Evolutionary conservation across 2,888 invertebrate species (phyloP), one percentile per base, ranked within the genome.

Genomic region (Diadromus collaris): DNA sequence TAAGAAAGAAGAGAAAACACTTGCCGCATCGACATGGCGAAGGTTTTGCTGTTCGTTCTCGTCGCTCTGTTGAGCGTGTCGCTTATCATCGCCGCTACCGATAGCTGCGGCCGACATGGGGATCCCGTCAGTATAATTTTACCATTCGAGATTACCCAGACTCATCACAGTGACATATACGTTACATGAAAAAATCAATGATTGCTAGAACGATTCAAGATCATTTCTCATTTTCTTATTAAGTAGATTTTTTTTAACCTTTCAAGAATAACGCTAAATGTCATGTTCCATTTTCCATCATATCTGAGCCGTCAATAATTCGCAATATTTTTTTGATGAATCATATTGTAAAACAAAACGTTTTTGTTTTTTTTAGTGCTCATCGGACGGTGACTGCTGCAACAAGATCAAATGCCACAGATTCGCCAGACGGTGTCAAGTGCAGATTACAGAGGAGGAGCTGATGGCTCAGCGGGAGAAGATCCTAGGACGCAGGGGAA

Each of bases 341-440:
- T 29, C n/a, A n/a, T n/a, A n/a, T n/a, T n/a, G n/a, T n/a, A n/a
- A n/a, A n/a, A n/a, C n/a, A n/a, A n/a, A 4, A 6, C 21, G 38
- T 38, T 60, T 21, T 29, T 44, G 1, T 61, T 41, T 16, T 16
- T 85, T 85, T 61, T 76, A 89, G 89, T 89, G 89, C 44, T 29
- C 75, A 6, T 24, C 75, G 13, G 69, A 27, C 29, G 38, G 68
- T 10, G 7, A 87, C 0, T 89, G 89, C 64, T 88, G 88, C 38
- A 1, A 2, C 0, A 65, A 29, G 9, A 74, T 81, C 6, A 83
- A 38, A 48, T 91, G 90, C 76, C 83, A 91, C 71, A 38, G 29
- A 21, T 88, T 77, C 46, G 89, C 90, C 2, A 64, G 83, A 4
- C 87, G 86, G 76, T 91, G 91, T 81, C 90, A 90, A 84, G 88